Percentiles rank a stretch among this genome's conserved stretches.
Evolutionary conservation across 2,113 vertebrate species (phyloP).

Genomic region (Leucosticte australis): DNA sequence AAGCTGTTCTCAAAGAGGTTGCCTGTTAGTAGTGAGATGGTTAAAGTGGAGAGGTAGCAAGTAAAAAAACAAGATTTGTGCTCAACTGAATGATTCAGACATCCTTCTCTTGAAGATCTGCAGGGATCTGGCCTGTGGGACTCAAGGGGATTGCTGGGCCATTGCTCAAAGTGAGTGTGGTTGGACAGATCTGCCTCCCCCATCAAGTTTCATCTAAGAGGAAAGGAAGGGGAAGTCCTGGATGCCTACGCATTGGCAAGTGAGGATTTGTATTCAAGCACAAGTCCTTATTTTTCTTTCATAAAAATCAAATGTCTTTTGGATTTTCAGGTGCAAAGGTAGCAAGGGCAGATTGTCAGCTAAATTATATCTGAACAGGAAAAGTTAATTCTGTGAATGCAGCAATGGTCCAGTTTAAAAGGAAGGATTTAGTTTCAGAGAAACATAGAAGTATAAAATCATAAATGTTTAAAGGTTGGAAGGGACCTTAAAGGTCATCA

Average conservation of each 20-base stretch:
- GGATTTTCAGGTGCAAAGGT: neutral
- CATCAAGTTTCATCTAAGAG: neutral
- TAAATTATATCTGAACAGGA: neutral
- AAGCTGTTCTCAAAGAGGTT: neutral
- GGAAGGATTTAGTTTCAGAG: neutral
- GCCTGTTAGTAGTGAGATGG: neutral
- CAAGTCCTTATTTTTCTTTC: neutral
- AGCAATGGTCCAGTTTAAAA: neutral
- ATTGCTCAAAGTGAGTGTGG: neutral
- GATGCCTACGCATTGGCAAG: fast-evolving
- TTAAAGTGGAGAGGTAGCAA: neutral
- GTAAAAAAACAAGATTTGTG: neutral
- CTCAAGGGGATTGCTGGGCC: fast-evolving
- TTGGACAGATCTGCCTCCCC: neutral
- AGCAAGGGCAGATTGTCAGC: neutral
- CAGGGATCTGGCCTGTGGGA: neutral
- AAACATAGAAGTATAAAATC: neutral
- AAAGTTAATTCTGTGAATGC: neutral
- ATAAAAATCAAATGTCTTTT: neutral
- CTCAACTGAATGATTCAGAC: neutral
- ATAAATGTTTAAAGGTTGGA: neutral
- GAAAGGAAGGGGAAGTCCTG: neutral
- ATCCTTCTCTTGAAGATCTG: fast-evolving
- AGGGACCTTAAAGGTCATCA: neutral
- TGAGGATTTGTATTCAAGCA: neutral